Evolutionary conservation across 92 coral and sea anemone genomes (phyloP), one percentile per base, ranked within the genome.

Genomic region (Palythoa caribaeorum): DNA sequence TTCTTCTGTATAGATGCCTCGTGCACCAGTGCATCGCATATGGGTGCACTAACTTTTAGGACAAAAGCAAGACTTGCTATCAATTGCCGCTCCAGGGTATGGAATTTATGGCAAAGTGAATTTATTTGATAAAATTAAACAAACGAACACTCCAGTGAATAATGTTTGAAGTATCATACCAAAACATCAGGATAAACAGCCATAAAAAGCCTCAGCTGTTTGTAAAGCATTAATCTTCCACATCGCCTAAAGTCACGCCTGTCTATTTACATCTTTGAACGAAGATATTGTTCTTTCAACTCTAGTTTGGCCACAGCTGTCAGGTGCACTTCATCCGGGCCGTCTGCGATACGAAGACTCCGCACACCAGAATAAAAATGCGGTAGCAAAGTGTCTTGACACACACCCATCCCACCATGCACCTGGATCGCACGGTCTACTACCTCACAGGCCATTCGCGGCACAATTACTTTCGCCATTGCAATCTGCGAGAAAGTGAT

Each of bases 251-350:
- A 44, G 50, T 44, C 5, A 44, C 75, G 47, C 6, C 10, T 70
- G 75, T 38, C 1, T 70, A 38, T 70, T 36, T 14, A 70, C 75
- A 70, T 28, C 76, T 91, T 15, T 85, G 78, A 71, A 89, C 88
- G 86, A 50, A 81, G 74, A 63, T 81, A 36, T 59, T 90, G 90
- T 76, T 94, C 88, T 71, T 88, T 87, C 13, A 97, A 93, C 36
- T 97, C 99, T 76, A 88, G 84, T 89, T 96, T 97, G 13, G 99
- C 99, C 17, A 97, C 93, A 2, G 97, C 95, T 52, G 97, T 97
- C 89, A 97, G 85, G 80, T 97, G 99, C 17, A 97, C 99, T 84
- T 97, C 99, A 87, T 97, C 99, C 38, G 99, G 99, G 47, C 99
- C 99, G 88, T 97, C 99, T 17, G 99, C 99, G 52, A 97, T 96